Base-by-base conservation (phyloP, 2,113 vertebrate genomes). In the Cololabis saira region DNA sequence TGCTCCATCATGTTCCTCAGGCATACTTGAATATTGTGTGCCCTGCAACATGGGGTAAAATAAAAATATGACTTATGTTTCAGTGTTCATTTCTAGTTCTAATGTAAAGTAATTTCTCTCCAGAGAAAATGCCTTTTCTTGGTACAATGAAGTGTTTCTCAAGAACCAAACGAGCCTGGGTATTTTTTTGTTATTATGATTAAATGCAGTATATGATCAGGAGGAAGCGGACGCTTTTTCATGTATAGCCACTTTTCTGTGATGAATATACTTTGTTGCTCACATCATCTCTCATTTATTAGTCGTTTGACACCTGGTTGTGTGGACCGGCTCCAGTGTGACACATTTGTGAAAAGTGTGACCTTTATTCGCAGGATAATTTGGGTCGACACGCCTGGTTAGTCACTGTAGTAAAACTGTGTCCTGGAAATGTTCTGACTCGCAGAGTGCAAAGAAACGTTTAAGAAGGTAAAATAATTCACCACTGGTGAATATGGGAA, bases 11-110 rank as follows among this genome's bases (percentile, higher is more conserved):
- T 89, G 82, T 91, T 90, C 78, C 86, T 90, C 80, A 57, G 86
- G 83, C 86, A 86, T 90, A 88, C 85, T 89, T 91, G 88, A 89
- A 87, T 78, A 81, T 85, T 90, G 81, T 88, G 91, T 89, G 87
- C 81, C 88, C 89, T 88, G 81, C 82, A 75, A 89, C 81, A 67
- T 70, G 84, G 87, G 88, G 87, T 86, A 83, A 54, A 65, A 89
- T 90, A 91, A 87, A 89, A 69, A 79, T 74, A 84, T 89, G 87
- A 88, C 79, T 79, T 86, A 74, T 90, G 88, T 90, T 83, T 87
- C 84, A 81, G 84, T 91, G 83, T 89, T 85, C 79, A 83, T 90
- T 85, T 85, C 85, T 82, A 87, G 67, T 51, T 86, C 71, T 71
- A 69, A 88, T 89, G 82, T 84, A 83, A 87, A 81, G 85, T 82